Base-by-base conservation (phyloP, 2,113 vertebrate species). In the Ivindomyrus marchei region DNA sequence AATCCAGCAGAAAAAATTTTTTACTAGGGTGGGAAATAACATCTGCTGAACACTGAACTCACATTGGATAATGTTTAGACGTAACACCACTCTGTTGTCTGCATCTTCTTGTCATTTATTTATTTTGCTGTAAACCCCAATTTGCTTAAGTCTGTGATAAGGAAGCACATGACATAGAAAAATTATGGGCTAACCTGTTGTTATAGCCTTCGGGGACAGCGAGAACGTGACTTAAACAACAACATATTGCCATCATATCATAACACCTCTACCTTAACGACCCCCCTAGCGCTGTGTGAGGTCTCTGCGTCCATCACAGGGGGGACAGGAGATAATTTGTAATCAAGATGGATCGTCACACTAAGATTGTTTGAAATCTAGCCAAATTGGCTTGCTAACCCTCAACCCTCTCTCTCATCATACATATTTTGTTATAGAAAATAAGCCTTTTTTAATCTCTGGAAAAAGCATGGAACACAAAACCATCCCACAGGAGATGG, bases 301-400 rank as follows among this genome's bases (percentile, higher is more conserved):
- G 58, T n/a, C 89, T 74, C 83, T 10, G 42, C 47, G 10, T 86
- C 42, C 42, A 17, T 86, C n/a, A 27, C 53, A 6, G 45, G 36
- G 70, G 85, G 53, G 84, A 19, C 62, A 31, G 53, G 56, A 13
- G 31, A 36, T 58, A 39, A 42, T 74, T 85, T 47, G 53, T 70
- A 90, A 86, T 87, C 84, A 74, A 74, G 89, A 74, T 47, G 31
- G 56, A 90, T 87, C 62, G 53, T 74, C 89, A 70, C 83, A 66
- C 17, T 31, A 62, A 90, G 13, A 87, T 50, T 86, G n/a, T 80
- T 90, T 86, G 89, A 90, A 50, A 87, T 87, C 7, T 86, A 47
- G 89, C 89, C 89, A 87, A 50, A 66, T 66, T 87, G 84, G 52
- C 53, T 46, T 50, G 56, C 53, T 45, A 89, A 36, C 15, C 80